Evolutionary conservation across 2,888 invertebrate genomes (phyloP).

Genomic region (Mechanitis mazaeus): DNA sequence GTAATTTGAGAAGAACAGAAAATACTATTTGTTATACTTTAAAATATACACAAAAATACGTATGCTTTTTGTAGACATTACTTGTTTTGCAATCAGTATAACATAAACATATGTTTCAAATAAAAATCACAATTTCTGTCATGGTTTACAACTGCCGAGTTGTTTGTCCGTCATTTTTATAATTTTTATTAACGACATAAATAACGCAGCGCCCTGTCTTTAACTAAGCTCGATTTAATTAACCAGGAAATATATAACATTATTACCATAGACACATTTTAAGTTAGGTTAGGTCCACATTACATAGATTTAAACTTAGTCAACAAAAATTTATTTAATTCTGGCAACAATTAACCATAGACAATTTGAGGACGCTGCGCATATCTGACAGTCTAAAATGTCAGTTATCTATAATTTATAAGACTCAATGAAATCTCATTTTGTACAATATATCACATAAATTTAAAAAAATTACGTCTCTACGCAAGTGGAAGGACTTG

Average conservation of each 20-base stretch:
- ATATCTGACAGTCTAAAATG: constrained; percentile 49
- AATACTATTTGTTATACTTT: too few relatives aligned
- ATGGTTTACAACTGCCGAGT: constrained; percentile 33
- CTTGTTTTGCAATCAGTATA: constrained; percentile 6
- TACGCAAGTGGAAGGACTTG: constrained; percentile 35
- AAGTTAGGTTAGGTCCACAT: background rate
- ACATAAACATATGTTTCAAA: constrained; percentile 20
- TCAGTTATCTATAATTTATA: constrained; percentile 56
- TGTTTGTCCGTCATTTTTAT: constrained; percentile 26
- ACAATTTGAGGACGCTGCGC: constrained; percentile 31
- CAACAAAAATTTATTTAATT: constrained; percentile 6
- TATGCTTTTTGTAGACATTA: too few relatives aligned
- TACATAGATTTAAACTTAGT: constrained; percentile 7
- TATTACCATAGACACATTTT: background rate
- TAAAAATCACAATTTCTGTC: constrained; percentile 31
- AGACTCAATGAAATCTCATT: constrained; percentile 67
- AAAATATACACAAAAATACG: too few relatives aligned
- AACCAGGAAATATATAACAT: constrained; percentile 14
- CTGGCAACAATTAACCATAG: constrained; percentile 13
- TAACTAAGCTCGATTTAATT: constrained; percentile 21
- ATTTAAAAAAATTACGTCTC: constrained; percentile 57
- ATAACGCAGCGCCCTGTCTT: constrained; percentile 26
- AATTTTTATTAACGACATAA: constrained; percentile 20
- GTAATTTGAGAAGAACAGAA: too few relatives aligned
- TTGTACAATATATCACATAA: constrained; percentile 73